Evolutionary conservation across 2,113 vertebrate species (phyloP).

Genomic region (Felis chaus): DNA sequence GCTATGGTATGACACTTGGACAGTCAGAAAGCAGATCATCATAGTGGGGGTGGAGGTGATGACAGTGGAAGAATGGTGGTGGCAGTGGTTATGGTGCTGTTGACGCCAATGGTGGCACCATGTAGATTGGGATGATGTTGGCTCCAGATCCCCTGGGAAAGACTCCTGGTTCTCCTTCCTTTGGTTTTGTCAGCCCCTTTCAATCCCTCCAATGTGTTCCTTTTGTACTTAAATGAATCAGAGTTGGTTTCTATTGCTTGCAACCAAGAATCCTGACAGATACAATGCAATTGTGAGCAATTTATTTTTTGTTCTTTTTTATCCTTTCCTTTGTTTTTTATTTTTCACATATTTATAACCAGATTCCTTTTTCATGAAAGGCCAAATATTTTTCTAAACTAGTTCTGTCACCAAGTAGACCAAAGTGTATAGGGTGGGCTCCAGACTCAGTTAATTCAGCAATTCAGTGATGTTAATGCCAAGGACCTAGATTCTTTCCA

Average conservation of each 20-base stretch:
- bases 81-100: background rate
- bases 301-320: background rate
- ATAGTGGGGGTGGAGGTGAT: background rate
- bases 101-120: background rate
- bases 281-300: background rate
- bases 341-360: background rate
- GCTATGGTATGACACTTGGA: background rate
- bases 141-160: background rate
- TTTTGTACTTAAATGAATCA: background rate
- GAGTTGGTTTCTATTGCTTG: background rate
- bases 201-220: background rate
- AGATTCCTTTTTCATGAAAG: background rate
- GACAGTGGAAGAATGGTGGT: background rate
- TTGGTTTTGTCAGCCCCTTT: background rate
- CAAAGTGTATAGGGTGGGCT: background rate
- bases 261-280: background rate
- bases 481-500: background rate
- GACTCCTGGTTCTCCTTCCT: background rate
- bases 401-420: background rate
- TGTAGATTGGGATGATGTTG: background rate
- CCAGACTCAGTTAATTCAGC: background rate
- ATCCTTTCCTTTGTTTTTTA: constrained; percentile 8
- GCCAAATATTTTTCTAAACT: background rate
- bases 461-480: background rate
- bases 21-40: background rate